Base-by-base conservation (phyloP, 2,888 invertebrate species). In the Dicycla oo region DNA sequence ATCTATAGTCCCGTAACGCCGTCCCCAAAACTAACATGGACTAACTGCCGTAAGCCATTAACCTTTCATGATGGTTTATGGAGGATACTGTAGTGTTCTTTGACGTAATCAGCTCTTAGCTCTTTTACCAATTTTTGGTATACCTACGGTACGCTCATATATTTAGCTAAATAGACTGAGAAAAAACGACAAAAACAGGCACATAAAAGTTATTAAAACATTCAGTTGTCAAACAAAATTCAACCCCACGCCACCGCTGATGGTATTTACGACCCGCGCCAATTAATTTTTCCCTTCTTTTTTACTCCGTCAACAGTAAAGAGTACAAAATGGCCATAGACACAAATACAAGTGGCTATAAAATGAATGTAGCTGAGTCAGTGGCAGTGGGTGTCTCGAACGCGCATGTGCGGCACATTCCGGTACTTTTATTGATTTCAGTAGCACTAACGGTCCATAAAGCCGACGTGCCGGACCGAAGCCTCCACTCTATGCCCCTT, bases 381-480 rank as follows among this genome's bases (percentile, higher is more conserved):
- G 94, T 94, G 86, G 91, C 89, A 88, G 87, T 89, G 88, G 88
- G 88, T 86, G 88, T 87, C 87, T 89, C 87, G 86, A 92, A 84
- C 91, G 96, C 96, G 96, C 96, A 96, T 96, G 96, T 93, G 96
- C 96, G 93, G 95, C 95, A 95, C 95, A 96, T 96, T 96, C 96
- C 92, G 94, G 95, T 93, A 96, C 96, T 97, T 97, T 97, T 97
- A 97, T 97, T 97, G 97, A 97, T 97, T 97, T 97, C 97, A 97
- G 97, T 97, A 96, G 97, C 97, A 96, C 96, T 96, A 97, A 97
- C 97, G 96, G 96, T 94, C 96, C 94, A 96, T 96, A 94, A 94
- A 93, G 90, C 92, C 94, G 94, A 94, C 94, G 94, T 94, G 94
- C 95, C 90, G 94, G 94, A 93, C 95, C 90, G 93, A 90, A 93